Evolutionary conservation across 1,140 invertebrate species (phyloP), one percentile per base, ranked within the genome.

Genomic region (Ruditapes philippinarum): DNA sequence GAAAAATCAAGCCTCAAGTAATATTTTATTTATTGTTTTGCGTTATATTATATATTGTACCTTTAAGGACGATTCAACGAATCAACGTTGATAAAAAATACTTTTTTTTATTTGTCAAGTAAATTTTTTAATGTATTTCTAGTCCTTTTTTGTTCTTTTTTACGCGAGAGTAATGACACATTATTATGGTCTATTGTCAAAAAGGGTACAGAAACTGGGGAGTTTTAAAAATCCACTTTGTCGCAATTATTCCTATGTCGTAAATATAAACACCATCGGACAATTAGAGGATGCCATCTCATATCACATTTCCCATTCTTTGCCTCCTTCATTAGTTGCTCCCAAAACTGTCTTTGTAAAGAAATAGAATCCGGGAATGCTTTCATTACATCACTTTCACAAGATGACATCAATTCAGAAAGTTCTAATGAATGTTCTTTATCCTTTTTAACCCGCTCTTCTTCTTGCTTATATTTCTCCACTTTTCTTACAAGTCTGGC

Each of bases 221-320:
- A 92, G 49, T n/a, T 76, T 14, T n/a, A 92, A 78, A 62, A 92
- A 91, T 19, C 91, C 89, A 17, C 68, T 38, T 7, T 89, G 40
- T 25, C 91, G 22, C 22, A 91, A 22, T 45, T 89, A 57, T 68
- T 91, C 89, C 73, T 92, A 91, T 82, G 76, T 49, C 83, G 78
- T 1, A 89, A 33, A 28, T 87, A 78, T 2, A 92, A 45, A 51
- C 90, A 91, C 83, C 85, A 88, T 1, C 83, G 49, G 38, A 91
- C 88, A 22, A 92, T 88, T 90, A 92, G 91, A 19, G 89, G 90
- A 57, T 92, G 91, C 89, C 88, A 91, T 28, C 90, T 31, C 85
- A 91, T 91, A 7, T 65, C 80, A 40, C 73, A 73, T 45, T 88
- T 90, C 19, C 38, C 40, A 19, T 2, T 25, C 17, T 9, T 25